Percentiles rank a stretch among this genome's conserved stretches.
These are phyloP conservation scores for Malurus melanocephalus DNA, from an alignment of 2,113 vertebrate species.

Conservation along the genomic window DNA sequence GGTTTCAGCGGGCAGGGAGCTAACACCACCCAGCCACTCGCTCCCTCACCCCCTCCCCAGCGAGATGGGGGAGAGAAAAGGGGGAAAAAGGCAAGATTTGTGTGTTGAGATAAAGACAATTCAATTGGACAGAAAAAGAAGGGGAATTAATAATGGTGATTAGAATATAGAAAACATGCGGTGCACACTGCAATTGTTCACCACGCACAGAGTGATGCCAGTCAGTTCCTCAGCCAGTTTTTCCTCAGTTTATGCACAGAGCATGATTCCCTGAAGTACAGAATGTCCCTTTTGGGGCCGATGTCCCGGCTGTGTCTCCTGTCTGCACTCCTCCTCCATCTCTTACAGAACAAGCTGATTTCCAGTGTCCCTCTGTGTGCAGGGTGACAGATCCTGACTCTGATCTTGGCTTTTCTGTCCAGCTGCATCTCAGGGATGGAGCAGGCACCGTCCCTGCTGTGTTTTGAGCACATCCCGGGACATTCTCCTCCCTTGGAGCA, in stretches of 20 bases:
- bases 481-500: no score
- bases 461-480: rapidly evolving
- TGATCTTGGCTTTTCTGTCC: rapidly evolving
- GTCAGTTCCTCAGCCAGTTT: neutral
- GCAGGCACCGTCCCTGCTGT: rapidly evolving
- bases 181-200: neutral
- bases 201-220: rapidly evolving
- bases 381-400: neutral
- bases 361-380: rapidly evolving
- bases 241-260: no score
- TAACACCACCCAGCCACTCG: neutral
- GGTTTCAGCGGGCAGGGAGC: neutral
- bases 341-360: rapidly evolving
- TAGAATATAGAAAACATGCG: neutral
- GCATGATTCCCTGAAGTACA: neutral
- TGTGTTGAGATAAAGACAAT: neutral
- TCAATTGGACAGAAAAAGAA: neutral
- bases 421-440: neutral
- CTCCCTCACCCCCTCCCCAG: neutral
- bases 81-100: neutral
- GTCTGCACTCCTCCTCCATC: neutral
- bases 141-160: neutral
- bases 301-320: neutral
- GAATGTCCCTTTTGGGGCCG: neutral
- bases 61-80: no score